Conservation (phyloP, 2,888 invertebrate genomes). For the Emesis russula region DNA sequence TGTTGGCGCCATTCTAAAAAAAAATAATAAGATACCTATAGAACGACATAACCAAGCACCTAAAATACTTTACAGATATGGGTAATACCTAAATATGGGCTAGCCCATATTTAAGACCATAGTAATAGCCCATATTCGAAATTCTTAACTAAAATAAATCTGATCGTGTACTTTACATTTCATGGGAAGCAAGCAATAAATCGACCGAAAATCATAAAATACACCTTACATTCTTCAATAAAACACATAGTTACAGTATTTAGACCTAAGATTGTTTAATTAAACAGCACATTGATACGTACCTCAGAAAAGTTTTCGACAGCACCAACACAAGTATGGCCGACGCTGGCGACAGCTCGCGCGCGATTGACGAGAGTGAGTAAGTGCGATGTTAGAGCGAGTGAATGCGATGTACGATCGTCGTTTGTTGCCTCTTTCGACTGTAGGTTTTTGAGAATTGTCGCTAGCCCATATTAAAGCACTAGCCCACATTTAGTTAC, state of each 20-base stretch:
- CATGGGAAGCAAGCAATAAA: slow-evolving; percentile 28
- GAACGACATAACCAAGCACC: slow-evolving; percentile 23
- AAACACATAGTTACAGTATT: slow-evolving; percentile 7
- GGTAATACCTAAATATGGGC: slow-evolving; percentile 29
- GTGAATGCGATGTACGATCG: slow-evolving; percentile 43
- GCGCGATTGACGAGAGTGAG: slow-evolving; percentile 35
- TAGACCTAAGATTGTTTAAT: slow-evolving; percentile 14
- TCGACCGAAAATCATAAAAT: slow-evolving; percentile 35
- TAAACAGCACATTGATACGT: slow-evolving; percentile 27
- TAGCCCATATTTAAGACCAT: slow-evolving; percentile 35
- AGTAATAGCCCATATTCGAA: slow-evolving; percentile 29
- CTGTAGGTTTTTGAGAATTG: slow-evolving; percentile 44
- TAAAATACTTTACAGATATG: slow-evolving; percentile 16
- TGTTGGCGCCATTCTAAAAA: not conserved
- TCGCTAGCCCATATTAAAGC: not conserved
- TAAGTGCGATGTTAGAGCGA: slow-evolving; percentile 21
- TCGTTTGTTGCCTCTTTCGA: slow-evolving; percentile 51
- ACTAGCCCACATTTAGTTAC: no score
- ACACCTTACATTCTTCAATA: slow-evolving; percentile 29
- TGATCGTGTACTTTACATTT: slow-evolving; percentile 37
- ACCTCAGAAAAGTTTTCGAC: slow-evolving; percentile 34
- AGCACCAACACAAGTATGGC: slow-evolving; percentile 22
- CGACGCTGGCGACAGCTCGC: slow-evolving; percentile 31
- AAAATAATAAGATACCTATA: slow-evolving; percentile 20
- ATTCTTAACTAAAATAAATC: slow-evolving; percentile 29